Percentiles rank a stretch among this genome's conserved stretches.
Evolutionary conservation across 2,888 invertebrate genomes (phyloP).

Genomic region (Cephus pygmeus): DNA sequence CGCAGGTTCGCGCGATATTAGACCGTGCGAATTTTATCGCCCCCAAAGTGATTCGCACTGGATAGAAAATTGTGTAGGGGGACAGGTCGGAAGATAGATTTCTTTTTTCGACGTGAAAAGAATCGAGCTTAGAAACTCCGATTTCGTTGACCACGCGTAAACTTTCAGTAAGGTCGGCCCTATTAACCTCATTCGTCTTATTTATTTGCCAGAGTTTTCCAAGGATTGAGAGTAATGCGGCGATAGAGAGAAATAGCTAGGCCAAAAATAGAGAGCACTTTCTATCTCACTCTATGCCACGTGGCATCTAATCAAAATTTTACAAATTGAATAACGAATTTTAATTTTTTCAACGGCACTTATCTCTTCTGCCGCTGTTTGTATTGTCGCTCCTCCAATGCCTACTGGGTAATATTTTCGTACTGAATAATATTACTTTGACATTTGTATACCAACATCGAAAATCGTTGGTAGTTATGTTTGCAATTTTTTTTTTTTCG

Average conservation of each 20-base stretch:
- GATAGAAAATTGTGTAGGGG: background rate
- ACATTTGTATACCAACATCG: background rate
- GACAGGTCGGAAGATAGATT: background rate
- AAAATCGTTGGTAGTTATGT: background rate
- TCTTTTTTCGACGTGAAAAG: background rate
- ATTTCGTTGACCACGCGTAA: background rate
- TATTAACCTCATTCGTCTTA: background rate
- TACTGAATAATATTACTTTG: background rate
- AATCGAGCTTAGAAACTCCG: background rate
- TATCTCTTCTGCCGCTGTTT: background rate
- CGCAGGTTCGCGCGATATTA: background rate
- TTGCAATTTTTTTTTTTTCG: background rate
- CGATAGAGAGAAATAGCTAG: background rate
- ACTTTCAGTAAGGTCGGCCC: background rate
- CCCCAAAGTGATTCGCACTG: background rate
- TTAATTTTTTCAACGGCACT: background rate
- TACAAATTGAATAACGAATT: background rate
- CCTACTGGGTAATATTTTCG: background rate
- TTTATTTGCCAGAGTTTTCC: background rate
- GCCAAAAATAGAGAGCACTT: background rate
- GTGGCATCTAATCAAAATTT: background rate
- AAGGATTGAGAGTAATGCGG: background rate
- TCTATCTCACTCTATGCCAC: no score
- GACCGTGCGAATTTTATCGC: background rate
- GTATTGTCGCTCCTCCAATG: background rate